phyloP scores from a whole-genome alignment of 2,113 vertebrate genomes.

The Tragelaphus imberbis region DNA sequence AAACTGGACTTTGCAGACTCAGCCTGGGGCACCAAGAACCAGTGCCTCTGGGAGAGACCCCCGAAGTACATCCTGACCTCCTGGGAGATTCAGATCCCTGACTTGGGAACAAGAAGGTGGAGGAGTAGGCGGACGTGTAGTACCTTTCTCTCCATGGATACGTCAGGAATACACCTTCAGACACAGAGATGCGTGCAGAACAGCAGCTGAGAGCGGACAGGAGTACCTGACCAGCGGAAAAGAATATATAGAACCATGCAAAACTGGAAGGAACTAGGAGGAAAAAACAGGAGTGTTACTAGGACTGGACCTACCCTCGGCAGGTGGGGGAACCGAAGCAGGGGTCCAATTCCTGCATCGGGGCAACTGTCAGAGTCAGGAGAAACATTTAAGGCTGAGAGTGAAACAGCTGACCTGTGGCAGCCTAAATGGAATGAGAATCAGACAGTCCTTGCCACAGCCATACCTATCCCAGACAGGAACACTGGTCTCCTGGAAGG shows the following conservation, averaged over 20 bases:
- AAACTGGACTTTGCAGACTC: not conserved
- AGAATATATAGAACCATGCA: not conserved
- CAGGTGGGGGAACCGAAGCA: not conserved
- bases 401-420: not conserved
- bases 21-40: not conserved
- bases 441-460: not conserved
- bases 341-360: fast-evolving
- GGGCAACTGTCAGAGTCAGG: not conserved
- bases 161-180: not conserved
- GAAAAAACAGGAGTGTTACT: not conserved
- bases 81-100: not conserved
- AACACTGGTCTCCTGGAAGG: not conserved
- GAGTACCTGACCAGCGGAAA: not conserved
- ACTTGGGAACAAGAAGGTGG: not conserved
- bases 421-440: not conserved
- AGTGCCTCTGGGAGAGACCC: not conserved
- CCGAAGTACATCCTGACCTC: not conserved
- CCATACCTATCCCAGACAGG: not conserved
- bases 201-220: not conserved
- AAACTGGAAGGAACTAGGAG: not conserved
- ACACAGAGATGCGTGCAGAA: not conserved
- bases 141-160: not conserved
- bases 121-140: fast-evolving
- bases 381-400: not conserved
- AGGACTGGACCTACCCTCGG: not conserved